Percentiles rank a stretch among this genome's conserved stretches.
Conservation (phyloP, 2,113 vertebrate species). For the Orthonyx spaldingii region DNA sequence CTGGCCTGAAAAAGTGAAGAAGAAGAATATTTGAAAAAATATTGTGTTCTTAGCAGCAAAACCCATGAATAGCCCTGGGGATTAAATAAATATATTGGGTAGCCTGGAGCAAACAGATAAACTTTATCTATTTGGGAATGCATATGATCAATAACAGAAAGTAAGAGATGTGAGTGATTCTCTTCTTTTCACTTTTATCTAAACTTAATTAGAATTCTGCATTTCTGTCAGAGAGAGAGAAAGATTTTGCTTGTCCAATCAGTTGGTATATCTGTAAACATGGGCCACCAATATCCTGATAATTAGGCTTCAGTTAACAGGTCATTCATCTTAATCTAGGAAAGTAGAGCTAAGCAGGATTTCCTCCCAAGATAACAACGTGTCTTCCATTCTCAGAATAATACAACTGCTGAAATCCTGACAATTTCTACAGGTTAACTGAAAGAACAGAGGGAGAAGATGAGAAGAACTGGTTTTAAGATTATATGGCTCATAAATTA, state of each 20-base stretch:
- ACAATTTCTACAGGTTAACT: background rate
- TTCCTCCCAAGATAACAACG: background rate
- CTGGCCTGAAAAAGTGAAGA: background rate
- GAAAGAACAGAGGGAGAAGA: background rate
- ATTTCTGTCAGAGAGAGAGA: background rate
- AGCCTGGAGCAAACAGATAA: background rate
- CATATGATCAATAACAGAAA: background rate
- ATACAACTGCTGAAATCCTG: background rate
- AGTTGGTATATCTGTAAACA: background rate
- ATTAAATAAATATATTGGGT: background rate
- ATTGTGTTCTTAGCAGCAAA: background rate
- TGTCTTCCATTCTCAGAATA: background rate
- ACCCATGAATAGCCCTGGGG: background rate
- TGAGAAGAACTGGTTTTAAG: background rate
- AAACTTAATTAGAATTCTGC: background rate
- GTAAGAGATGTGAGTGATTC: background rate
- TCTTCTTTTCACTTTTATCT: background rate
- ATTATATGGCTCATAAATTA: background rate
- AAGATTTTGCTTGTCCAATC: background rate
- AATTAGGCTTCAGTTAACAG: background rate
- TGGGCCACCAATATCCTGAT: background rate
- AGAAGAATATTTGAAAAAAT: background rate
- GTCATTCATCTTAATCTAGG: background rate
- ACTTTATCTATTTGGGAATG: background rate
- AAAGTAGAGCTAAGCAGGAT: background rate